Base-by-base conservation (phyloP, 92 coral and sea anemone species). In the Zoanthus sociatus region DNA sequence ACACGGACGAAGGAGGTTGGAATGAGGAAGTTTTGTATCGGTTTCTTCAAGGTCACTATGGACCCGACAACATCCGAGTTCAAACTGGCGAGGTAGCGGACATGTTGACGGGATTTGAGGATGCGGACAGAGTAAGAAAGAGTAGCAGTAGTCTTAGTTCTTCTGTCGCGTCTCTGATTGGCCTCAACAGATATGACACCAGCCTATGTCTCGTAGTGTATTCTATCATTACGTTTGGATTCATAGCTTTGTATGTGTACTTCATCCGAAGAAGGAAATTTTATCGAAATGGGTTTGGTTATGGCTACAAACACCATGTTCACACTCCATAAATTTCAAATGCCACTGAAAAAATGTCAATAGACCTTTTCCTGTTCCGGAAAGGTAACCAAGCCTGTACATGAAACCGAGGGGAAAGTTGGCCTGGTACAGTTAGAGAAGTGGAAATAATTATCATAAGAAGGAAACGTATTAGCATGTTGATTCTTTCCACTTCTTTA, bases 131-230 rank as follows among this genome's bases (percentile, higher is more conserved):
- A 83, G 99, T 97, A 97, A 97, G 99, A 53, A 86, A 77, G 85
- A 69, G 13, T 67, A n/a, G 72, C 20, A 71, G 87, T 71, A 86
- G 63, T 53, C 46, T 73, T 47, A 70, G 73, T 18, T 88, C 84
- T 87, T 84, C 21, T 82, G 81, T 88, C 66, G 90, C 88, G 16
- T 93, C 74, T 7, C 85, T 51, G 84, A 88, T 97, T 67, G 95
- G 98, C 71, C 83, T 97, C 83, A 95, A 83, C 44, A 77, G 88
- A 68, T 83, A 93, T 32, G 99, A 97, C 66, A 92, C 99, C 18
- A 97, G 99, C 78, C 77, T 97, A 74, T 97, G 99, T 90, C 88
- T 97, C 9, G 93, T 97, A 76, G 91, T 97, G 8, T 97, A 97
- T 64, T 88, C 96, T 4, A 84, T 94, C 10, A 96, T 96, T 5